A percentile compares a stretch with the other conserved stretches of the same genome.
Conservation (phyloP, 2,113 vertebrate genomes). For the Muscicapa adusta region DNA sequence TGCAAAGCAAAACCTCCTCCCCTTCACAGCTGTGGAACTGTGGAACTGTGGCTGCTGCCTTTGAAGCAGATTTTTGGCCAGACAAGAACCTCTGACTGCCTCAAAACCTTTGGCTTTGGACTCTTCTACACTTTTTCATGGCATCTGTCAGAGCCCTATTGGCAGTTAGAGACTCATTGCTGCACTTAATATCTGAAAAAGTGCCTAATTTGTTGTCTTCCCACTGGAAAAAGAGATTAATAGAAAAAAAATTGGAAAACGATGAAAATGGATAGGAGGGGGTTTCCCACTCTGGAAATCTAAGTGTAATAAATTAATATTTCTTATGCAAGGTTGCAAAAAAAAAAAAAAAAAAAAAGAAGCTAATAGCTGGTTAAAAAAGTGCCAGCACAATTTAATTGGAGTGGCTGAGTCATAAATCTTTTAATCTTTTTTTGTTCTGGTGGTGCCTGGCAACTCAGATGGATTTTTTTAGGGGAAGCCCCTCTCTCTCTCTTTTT, state of each 20-base stretch:
- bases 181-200: background rate
- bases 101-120: background rate
- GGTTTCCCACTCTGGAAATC: background rate
- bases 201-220: background rate
- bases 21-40: background rate
- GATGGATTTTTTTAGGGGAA: background rate
- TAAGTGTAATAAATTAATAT: background rate
- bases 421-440: background rate
- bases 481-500: background rate
- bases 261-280: background rate
- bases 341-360: background rate
- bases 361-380: conserved; percentile 5
- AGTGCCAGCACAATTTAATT: conserved; percentile 23
- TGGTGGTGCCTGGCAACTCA: background rate
- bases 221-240: background rate
- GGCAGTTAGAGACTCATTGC: background rate
- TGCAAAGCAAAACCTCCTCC: background rate
- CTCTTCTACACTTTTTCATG: background rate
- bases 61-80: background rate
- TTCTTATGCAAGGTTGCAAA: background rate
- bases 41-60: background rate
- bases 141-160: background rate
- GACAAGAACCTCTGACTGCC: background rate
- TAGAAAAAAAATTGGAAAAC: background rate
- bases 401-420: conserved; percentile 21